phyloP scores from a whole-genome alignment of 2,888 invertebrate species.

The Harpalus rufipes region DNA sequence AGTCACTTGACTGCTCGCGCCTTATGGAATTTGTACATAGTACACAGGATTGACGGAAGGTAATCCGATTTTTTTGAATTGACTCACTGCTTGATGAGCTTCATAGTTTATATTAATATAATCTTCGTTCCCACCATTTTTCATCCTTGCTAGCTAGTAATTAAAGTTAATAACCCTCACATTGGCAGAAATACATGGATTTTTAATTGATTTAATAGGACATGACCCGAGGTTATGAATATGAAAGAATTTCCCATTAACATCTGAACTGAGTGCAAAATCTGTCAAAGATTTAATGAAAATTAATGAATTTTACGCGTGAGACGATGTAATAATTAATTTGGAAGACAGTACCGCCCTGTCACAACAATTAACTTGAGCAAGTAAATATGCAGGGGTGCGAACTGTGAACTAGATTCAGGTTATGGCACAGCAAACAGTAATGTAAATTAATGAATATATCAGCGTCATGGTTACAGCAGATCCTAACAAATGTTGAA shows the following conservation, averaged over 20 bases:
- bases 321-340: conserved; percentile 64
- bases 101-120: background rate
- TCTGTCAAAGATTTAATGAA: conserved; percentile 63
- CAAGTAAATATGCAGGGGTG: conserved; percentile 42
- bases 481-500: too few species aligned
- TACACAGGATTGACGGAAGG: too few species aligned
- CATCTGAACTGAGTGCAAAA: conserved; percentile 43
- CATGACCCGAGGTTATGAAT: conserved; percentile 39
- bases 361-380: conserved; percentile 58
- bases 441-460: conserved; percentile 48
- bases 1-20: too few species aligned
- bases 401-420: conserved; percentile 17
- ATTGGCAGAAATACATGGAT: conserved; percentile 31
- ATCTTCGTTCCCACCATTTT: background rate
- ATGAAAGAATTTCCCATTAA: conserved; percentile 47
- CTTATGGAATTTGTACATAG: too few species aligned
- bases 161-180: conserved; percentile 24
- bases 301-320: conserved; percentile 65
- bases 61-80: too few species aligned
- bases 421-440: conserved; percentile 13
- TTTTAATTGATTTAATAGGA: conserved; percentile 33
- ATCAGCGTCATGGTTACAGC: background rate
- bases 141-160: background rate
- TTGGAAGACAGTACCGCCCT: conserved; percentile 53
- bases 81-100: too few species aligned